phyloP scores from a whole-genome alignment of 2,797 vertebrate species.

The Eulemur coronatus region DNA sequence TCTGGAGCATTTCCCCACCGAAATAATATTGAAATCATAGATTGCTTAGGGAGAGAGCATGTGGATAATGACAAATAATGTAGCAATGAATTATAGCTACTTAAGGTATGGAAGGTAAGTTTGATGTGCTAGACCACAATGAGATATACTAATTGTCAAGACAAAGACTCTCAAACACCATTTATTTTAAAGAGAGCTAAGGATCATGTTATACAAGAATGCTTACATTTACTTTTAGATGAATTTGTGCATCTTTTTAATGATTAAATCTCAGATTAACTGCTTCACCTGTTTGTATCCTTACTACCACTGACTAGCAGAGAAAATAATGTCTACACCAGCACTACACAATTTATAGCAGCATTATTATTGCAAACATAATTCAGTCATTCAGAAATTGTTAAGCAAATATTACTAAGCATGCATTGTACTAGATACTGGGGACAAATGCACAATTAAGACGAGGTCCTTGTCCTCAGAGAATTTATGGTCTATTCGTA shows the following conservation, averaged over 20 bases:
- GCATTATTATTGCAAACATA: background rate
- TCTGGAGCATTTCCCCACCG: background rate
- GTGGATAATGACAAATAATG: background rate
- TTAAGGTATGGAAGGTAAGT: rapidly evolving
- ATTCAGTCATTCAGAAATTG: background rate
- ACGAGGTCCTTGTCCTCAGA: background rate
- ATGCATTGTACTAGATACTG: background rate
- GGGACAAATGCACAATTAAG: background rate
- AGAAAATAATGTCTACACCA: background rate
- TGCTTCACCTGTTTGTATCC: background rate
- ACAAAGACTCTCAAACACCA: background rate
- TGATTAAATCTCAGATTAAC: background rate
- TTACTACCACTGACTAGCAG: background rate
- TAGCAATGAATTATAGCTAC: background rate
- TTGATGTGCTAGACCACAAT: rapidly evolving
- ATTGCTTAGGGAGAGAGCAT: background rate
- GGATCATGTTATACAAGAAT: background rate
- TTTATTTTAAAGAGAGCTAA: background rate
- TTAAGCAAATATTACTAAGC: background rate
- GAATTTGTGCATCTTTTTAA: background rate
- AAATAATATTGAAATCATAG: background rate
- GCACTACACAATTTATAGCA: background rate
- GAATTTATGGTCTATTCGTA: background rate
- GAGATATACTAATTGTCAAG: background rate
- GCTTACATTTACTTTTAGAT: background rate